Conservation (phyloP, 92 coral and sea anemone species). For the Zoanthus solanderi region DNA sequence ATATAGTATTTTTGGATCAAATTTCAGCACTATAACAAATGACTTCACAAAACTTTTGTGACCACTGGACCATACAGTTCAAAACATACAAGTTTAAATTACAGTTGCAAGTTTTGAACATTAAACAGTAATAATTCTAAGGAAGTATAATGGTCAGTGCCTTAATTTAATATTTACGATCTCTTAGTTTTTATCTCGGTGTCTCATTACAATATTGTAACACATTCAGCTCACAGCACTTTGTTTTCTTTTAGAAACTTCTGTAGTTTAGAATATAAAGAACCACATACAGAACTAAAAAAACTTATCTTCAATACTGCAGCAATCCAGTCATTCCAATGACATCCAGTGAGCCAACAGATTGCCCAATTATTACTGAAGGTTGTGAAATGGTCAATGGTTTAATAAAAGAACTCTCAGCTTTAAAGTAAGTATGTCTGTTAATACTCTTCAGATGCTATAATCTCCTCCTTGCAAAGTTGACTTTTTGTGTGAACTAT, state of each 20-base stretch:
- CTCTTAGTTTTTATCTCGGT: background rate
- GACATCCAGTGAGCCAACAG: background rate
- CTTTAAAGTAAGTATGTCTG: conserved; percentile 74
- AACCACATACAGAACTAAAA: background rate
- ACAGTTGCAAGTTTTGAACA: no score
- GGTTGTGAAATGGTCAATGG: conserved; percentile 73
- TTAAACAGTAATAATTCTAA: no score
- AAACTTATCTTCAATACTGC: background rate
- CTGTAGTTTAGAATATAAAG: background rate
- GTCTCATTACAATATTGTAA: background rate
- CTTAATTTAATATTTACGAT: no score
- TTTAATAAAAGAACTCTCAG: conserved; percentile 77
- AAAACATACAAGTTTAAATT: no score
- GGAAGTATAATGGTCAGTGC: no score
- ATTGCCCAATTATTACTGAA: conserved; percentile 40
- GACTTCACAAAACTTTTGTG: no score
- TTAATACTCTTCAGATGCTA: background rate
- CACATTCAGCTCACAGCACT: background rate
- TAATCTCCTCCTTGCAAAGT: background rate
- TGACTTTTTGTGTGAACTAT: no score
- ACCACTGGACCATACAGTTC: no score
- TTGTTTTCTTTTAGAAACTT: background rate
- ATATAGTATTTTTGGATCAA: no score
- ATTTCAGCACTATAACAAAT: no score
- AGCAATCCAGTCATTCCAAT: background rate